A percentile compares a stretch with the other conserved stretches of the same genome.
phyloP scores from a whole-genome alignment of 2,113 vertebrate species.

The Lamprologus speciosus region DNA sequence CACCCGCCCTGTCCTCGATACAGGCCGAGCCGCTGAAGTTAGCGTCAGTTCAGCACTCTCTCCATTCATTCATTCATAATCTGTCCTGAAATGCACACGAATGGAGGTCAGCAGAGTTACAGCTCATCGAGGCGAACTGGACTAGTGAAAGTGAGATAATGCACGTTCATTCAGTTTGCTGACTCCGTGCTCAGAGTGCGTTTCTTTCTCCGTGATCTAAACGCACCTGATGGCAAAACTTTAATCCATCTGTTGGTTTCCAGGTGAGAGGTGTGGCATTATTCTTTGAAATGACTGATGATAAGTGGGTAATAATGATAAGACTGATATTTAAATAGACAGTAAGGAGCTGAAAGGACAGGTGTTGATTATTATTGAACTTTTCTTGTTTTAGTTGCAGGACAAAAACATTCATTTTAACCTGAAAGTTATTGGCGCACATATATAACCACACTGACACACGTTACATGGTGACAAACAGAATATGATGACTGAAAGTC shows the following conservation, averaged over 20 bases:
- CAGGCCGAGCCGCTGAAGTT: neutral
- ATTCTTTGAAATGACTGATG: neutral
- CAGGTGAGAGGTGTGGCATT: rapidly evolving
- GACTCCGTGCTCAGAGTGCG: neutral
- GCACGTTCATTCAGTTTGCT: neutral
- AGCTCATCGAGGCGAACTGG: neutral
- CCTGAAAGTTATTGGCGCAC: rapidly evolving
- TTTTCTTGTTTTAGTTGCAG: neutral
- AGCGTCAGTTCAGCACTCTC: neutral
- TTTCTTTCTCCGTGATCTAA: neutral
- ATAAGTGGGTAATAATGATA: neutral
- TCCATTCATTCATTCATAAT: neutral
- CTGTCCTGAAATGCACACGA: neutral
- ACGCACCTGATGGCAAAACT: rapidly evolving
- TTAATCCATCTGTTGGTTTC: neutral
- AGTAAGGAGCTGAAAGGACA: neutral
- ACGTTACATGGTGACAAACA: neutral
- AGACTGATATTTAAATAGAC: neutral
- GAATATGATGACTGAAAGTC: rapidly evolving
- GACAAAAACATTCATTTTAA: neutral
- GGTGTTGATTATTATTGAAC: neutral
- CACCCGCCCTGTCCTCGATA: neutral
- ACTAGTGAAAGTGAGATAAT: neutral
- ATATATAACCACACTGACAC: neutral
- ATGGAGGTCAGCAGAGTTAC: neutral